Evolutionary conservation across 2,888 invertebrate genomes (phyloP).

Genomic region (Agrotis ipsilon): DNA sequence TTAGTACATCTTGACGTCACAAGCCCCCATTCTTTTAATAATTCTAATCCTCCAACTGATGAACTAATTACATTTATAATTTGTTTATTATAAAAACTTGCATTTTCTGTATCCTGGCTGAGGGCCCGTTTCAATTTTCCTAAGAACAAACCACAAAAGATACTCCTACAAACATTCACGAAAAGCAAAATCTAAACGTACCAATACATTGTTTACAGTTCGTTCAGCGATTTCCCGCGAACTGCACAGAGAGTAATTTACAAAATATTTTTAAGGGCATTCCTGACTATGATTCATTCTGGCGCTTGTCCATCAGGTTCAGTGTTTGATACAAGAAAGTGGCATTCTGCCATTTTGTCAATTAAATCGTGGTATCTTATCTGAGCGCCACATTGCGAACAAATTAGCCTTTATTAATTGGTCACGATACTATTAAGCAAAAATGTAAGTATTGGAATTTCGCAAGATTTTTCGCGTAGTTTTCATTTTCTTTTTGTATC

Average conservation of each 20-base stretch:
- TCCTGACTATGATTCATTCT: conserved; percentile 77
- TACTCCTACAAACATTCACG: conserved; percentile 14
- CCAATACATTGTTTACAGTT: conserved; percentile 33
- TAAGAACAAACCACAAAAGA: background rate
- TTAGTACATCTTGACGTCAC: no score
- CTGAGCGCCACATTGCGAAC: conserved; percentile 20
- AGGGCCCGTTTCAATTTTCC: background rate
- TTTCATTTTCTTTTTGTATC: conserved; percentile 2
- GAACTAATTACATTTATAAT: no score
- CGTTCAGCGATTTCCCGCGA: conserved; percentile 54
- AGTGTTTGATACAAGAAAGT: conserved; percentile 62
- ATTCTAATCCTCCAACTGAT: no score
- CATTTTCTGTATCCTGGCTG: no score
- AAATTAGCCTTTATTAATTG: conserved; percentile 38
- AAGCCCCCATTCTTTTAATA: no score
- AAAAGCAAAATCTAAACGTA: conserved; percentile 17
- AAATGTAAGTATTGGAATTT: background rate
- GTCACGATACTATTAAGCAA: conserved; percentile 5
- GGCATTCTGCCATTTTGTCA: conserved; percentile 68
- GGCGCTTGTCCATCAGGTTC: conserved; percentile 74
- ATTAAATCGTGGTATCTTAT: conserved; percentile 42
- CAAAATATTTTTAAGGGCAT: conserved; percentile 76
- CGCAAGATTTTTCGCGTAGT: background rate
- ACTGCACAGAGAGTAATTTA: conserved; percentile 60
- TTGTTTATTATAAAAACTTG: no score